A percentile compares a stretch with the other conserved stretches of the same genome.
Evolutionary conservation across 2,888 invertebrate species (phyloP).

Genomic region (Latrodectus elegans): DNA sequence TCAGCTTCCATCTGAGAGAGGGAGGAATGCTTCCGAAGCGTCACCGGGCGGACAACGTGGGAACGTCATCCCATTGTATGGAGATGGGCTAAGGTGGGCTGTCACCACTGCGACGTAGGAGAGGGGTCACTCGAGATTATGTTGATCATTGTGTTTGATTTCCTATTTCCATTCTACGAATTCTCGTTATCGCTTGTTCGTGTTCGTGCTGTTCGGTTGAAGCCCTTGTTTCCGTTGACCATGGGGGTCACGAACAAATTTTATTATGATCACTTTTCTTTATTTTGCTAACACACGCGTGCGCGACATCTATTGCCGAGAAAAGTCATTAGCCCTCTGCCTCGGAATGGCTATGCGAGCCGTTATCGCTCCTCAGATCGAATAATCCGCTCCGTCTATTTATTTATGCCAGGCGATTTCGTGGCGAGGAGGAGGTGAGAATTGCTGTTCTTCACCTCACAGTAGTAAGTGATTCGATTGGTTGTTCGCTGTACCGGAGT

Average conservation of each 20-base stretch:
- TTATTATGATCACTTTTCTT: conserved; percentile 13
- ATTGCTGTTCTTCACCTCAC: too few relatives aligned
- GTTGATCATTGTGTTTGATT: conserved; percentile 46
- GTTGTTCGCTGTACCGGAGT: too few relatives aligned
- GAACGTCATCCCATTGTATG: conserved; percentile 51
- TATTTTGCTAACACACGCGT: conserved; percentile 7
- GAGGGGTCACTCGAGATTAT: conserved; percentile 48
- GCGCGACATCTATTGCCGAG: conserved; percentile 21
- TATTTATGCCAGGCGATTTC: conserved; percentile 33
- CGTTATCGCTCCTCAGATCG: conserved; percentile 27
- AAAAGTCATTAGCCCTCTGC: conserved; percentile 34
- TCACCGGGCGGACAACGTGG: conserved; percentile 16
- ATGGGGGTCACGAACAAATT: conserved; percentile 31
- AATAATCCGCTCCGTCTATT: conserved; percentile 53
- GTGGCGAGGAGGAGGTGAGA: background rate
- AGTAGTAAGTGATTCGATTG: too few relatives aligned
- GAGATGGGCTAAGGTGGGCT: conserved; percentile 23
- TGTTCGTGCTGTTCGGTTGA: conserved; percentile 37
- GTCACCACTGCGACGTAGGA: conserved; percentile 1
- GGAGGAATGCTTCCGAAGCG: conserved; percentile 19
- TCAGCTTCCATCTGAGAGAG: too few relatives aligned
- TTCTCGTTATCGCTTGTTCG: conserved; percentile 5
- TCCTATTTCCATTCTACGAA: background rate
- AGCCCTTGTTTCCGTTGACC: conserved; percentile 27
- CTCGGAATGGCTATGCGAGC: conserved; percentile 16